phyloP scores from a whole-genome alignment of 2,888 invertebrate genomes.

The Drosophila testacea region DNA sequence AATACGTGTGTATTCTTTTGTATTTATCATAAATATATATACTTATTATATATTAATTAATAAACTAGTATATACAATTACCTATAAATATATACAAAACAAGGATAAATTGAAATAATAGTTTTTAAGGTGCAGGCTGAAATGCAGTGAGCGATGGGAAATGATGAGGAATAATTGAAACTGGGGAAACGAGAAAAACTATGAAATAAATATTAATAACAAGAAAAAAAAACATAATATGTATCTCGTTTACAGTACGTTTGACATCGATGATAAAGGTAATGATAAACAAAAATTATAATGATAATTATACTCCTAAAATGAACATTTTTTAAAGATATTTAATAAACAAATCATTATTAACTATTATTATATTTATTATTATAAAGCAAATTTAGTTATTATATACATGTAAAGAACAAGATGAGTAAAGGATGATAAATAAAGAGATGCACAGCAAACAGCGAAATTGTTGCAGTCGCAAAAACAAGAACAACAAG shows the following conservation, averaged over 20 bases:
- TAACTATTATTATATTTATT: slow-evolving; percentile 75
- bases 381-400: slow-evolving; percentile 79
- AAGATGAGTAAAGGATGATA: slow-evolving; percentile 58
- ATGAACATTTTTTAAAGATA: slow-evolving; percentile 78
- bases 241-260: slow-evolving; percentile 41
- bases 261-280: slow-evolving; percentile 55
- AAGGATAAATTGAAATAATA: slow-evolving; percentile 75
- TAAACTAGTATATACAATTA: slow-evolving; percentile 75
- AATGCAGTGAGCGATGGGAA: slow-evolving; percentile 43
- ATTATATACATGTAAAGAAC: slow-evolving; percentile 76
- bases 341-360: slow-evolving; percentile 80
- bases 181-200: slow-evolving; percentile 38
- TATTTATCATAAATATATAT: slow-evolving; percentile 54
- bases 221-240: slow-evolving; percentile 14
- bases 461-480: slow-evolving; percentile 56
- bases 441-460: slow-evolving; percentile 65
- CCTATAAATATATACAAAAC: slow-evolving; percentile 61
- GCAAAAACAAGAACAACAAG: slow-evolving; percentile 32
- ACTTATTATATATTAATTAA: slow-evolving; percentile 66
- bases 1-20: slow-evolving; percentile 43
- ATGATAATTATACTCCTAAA: slow-evolving; percentile 79
- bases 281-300: slow-evolving; percentile 54
- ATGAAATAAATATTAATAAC: slow-evolving; percentile 14
- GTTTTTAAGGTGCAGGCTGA: slow-evolving; percentile 60
- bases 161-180: slow-evolving; percentile 25